These are phyloP conservation scores for Illadopsis cleaveri DNA, from an alignment of 2,113 vertebrate genomes.

Conservation along the genomic window DNA sequence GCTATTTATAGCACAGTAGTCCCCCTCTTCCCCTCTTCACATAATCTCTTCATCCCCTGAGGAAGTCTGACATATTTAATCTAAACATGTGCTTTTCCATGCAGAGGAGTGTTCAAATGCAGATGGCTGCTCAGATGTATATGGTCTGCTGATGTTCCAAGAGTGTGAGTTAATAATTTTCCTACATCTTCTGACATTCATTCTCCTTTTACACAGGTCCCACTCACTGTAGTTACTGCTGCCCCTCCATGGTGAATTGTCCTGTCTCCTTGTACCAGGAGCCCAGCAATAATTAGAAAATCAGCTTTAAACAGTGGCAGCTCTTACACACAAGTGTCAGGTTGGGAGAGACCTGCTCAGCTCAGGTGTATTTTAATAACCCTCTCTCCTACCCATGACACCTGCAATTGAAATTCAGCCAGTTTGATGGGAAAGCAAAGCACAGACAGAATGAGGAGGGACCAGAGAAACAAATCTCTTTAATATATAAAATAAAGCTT, in stretches of 20 bases:
- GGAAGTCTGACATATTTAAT: background rate
- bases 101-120: background rate
- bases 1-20: background rate
- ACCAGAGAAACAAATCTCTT: conserved; percentile 22
- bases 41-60: background rate
- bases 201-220: background rate
- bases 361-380: background rate
- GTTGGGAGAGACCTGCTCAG: background rate
- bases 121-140: fast-evolving
- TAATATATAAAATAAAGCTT: conserved; percentile 47
- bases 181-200: background rate
- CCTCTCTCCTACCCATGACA: background rate
- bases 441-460: background rate
- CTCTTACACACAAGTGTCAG: background rate
- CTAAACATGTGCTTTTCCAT: background rate
- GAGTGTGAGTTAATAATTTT: background rate
- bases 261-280: background rate
- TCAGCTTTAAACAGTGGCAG: background rate
- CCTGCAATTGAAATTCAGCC: background rate
- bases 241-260: background rate
- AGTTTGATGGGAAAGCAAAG: conserved; percentile 1
- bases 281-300: background rate
- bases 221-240: background rate
- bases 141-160: background rate
- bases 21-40: background rate